These are phyloP conservation scores for Drosophila hydei DNA, from an alignment of 1,140 invertebrate species.

Conservation along the genomic window DNA sequence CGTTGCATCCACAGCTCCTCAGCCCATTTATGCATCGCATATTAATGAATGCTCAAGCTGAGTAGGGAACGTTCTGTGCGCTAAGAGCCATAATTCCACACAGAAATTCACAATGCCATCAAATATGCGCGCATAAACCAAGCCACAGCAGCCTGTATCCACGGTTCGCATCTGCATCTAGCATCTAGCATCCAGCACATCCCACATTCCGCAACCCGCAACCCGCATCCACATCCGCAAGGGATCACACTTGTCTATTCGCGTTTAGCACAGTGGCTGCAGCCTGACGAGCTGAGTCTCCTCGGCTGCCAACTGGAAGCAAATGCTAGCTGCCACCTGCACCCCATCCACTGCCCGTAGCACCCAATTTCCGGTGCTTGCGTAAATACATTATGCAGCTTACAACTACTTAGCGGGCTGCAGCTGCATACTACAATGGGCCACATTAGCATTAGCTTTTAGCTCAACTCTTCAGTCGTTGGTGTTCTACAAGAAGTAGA, in stretches of 20 bases:
- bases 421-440: conserved; percentile 28
- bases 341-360: conserved; percentile 41
- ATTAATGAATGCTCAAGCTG: conserved; percentile 44
- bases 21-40: conserved; percentile 18
- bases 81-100: conserved; percentile 58
- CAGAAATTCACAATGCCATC: conserved; percentile 66
- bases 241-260: conserved; percentile 75
- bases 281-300: conserved; percentile 38
- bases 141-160: conserved; percentile 34
- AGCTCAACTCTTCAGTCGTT: too few species aligned
- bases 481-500: too few species aligned
- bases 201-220: conserved; percentile 5
- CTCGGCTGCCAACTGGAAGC: conserved; percentile 6
- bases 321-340: neutral
- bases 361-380: conserved; percentile 80
- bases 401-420: conserved; percentile 75
- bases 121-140: conserved; percentile 69
- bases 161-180: conserved; percentile 2
- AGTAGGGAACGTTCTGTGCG: conserved; percentile 23
- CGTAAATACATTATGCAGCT: conserved; percentile 81
- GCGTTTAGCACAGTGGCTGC: conserved; percentile 67
- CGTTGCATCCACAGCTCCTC: neutral
- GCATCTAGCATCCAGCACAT: neutral
- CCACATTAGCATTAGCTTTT: neutral
- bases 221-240: conserved; percentile 40